Conservation (phyloP, 2,797 vertebrate species). For the Gymnodraco acuticeps region DNA sequence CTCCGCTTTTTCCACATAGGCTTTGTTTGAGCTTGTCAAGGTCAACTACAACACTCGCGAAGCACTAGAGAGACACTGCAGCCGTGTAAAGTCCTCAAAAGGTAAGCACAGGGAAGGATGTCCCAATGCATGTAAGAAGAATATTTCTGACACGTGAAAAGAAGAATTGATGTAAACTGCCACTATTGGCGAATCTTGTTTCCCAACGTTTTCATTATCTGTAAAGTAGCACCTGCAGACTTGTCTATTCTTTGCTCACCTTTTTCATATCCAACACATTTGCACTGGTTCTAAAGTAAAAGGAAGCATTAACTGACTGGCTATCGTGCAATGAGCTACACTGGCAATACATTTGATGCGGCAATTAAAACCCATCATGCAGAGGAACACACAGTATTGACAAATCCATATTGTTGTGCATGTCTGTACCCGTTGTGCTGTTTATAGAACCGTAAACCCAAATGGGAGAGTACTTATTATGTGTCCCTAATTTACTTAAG, state of each 20-base stretch:
- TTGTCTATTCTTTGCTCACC: not conserved
- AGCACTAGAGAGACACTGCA: constrained; percentile 91
- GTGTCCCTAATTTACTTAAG: not conserved
- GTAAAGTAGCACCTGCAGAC: not conserved
- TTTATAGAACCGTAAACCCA: not conserved
- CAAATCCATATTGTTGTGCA: not conserved
- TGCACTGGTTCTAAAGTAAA: not conserved
- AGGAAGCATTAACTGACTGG: not conserved
- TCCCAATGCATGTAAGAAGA: not conserved
- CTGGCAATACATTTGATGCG: not conserved
- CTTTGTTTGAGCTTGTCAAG: constrained; percentile 93
- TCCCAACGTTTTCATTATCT: not conserved
- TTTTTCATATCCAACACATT: not conserved
- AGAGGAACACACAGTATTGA: not conserved
- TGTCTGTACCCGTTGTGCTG: not conserved
- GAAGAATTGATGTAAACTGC: too few species aligned
- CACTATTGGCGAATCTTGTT: not conserved
- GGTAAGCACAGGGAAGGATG: constrained; percentile 81
- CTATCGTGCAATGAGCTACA: not conserved
- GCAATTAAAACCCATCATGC: constrained; percentile 1
- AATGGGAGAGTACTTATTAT: not conserved
- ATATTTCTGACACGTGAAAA: not conserved
- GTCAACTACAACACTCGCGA: constrained; percentile 93
- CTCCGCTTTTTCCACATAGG: constrained; percentile 78
- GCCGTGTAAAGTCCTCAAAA: constrained; percentile 89